Conservation (phyloP, 2,888 invertebrate genomes). For the Macrosiphum euphorbiae region DNA sequence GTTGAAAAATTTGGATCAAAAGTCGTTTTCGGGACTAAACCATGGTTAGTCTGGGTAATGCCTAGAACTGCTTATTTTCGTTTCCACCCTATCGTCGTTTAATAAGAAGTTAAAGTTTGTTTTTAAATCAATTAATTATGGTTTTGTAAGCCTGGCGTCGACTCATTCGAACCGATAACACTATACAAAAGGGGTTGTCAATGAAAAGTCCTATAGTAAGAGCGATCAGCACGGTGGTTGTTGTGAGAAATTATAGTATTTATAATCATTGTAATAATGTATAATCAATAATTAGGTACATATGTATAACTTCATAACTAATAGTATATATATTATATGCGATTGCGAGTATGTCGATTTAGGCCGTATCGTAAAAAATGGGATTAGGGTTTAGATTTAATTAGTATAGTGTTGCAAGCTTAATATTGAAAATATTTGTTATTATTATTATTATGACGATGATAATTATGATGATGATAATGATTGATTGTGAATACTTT, state of each 20-base stretch:
- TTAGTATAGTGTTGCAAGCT: background rate
- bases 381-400: background rate
- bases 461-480: background rate
- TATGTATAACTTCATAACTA: background rate
- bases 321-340: background rate
- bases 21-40: background rate
- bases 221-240: background rate
- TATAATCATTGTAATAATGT: background rate
- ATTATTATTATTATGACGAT: background rate
- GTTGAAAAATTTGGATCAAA: background rate
- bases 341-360: background rate
- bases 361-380: conserved; percentile 7
- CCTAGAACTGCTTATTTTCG: background rate
- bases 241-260: background rate
- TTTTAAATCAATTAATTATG: background rate
- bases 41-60: background rate
- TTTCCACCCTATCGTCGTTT: background rate
- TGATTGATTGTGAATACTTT: background rate
- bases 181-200: background rate
- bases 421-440: background rate
- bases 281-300: background rate
- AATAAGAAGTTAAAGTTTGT: background rate
- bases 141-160: background rate
- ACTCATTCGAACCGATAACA: background rate
- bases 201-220: background rate